phyloP scores from a whole-genome alignment of 2,888 invertebrate species.

The Ophraella communa region DNA sequence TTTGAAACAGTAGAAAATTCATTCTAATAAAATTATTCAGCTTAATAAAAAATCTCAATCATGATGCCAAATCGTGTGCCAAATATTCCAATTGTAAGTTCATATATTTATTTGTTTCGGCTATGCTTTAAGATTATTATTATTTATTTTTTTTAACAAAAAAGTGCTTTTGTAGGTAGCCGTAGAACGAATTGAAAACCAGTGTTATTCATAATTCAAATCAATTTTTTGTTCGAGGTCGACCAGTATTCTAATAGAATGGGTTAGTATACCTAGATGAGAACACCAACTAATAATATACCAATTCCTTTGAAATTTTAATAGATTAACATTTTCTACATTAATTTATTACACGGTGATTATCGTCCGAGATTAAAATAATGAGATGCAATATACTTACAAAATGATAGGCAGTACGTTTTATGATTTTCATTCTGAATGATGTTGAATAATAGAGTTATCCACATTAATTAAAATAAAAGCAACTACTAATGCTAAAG shows the following conservation, averaged over 20 bases:
- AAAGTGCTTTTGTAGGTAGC: neutral
- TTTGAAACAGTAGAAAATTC: too few species aligned
- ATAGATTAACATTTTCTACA: neutral
- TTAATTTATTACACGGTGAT: neutral
- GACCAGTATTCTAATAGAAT: constrained; percentile 22
- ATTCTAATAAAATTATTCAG: too few species aligned
- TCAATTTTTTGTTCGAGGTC: constrained; percentile 15
- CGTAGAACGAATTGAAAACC: constrained; percentile 12
- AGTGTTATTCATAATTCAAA: constrained; percentile 22
- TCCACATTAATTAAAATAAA: too few species aligned
- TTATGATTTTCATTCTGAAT: too few species aligned
- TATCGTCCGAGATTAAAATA: neutral
- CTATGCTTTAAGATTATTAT: too few species aligned
- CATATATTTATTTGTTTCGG: neutral
- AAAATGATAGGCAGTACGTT: too few species aligned
- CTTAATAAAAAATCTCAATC: too few species aligned
- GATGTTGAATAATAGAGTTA: too few species aligned
- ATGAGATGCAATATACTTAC: neutral
- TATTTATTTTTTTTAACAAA: neutral
- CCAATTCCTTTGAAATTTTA: neutral
- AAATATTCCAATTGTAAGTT: constrained; percentile 2
- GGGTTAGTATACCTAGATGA: constrained; percentile 2
- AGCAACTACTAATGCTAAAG: too few species aligned
- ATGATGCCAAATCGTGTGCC: too few species aligned
- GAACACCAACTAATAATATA: neutral